phyloP scores from a whole-genome alignment of 2,888 invertebrate species.

The Tiliacea citrago region DNA sequence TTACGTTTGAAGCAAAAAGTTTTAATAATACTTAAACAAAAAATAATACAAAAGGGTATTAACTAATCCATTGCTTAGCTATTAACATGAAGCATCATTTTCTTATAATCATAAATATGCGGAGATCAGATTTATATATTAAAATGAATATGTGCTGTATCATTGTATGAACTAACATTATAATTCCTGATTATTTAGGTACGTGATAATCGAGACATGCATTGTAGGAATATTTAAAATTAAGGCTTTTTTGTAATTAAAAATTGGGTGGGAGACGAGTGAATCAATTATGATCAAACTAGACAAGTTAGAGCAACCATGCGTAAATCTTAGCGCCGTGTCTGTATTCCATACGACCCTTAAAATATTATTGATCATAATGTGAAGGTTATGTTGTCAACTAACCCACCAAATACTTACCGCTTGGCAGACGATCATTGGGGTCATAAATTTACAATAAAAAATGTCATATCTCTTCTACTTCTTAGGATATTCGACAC shows the following conservation, averaged over 20 bases:
- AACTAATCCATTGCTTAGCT: background rate
- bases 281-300: too few species aligned
- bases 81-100: slow-evolving; percentile 11
- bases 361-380: background rate
- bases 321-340: too few species aligned
- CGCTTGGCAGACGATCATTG: background rate
- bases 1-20: slow-evolving; percentile 8
- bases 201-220: background rate
- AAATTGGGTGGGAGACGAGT: background rate
- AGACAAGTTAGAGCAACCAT: too few species aligned
- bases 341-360: too few species aligned
- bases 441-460: background rate
- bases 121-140: slow-evolving; percentile 45
- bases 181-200: slow-evolving; percentile 4
- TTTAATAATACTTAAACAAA: background rate
- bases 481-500: background rate
- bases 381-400: background rate
- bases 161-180: slow-evolving; percentile 11
- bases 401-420: background rate
- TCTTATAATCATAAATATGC: slow-evolving; percentile 20
- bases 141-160: slow-evolving; percentile 36
- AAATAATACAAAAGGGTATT: background rate
- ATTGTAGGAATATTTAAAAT: slow-evolving; percentile 1
- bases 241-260: background rate
- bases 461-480: background rate